Percentiles rank a stretch among this genome's conserved stretches.
Conservation (phyloP, 2,113 vertebrate genomes). For the Pachycephala philippinensis region DNA sequence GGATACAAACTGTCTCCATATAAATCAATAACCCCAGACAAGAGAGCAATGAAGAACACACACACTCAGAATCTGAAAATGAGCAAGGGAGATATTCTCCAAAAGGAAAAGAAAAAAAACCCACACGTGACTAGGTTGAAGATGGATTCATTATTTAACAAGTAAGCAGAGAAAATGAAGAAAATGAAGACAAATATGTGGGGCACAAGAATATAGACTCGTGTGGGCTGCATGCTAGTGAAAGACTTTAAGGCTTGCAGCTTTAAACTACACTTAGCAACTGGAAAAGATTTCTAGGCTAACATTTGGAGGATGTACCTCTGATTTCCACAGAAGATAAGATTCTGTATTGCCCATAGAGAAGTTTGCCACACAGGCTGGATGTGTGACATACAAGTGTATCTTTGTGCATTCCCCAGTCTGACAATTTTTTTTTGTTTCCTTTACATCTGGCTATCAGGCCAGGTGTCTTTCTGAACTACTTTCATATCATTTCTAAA, state of each 20-base stretch:
- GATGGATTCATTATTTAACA: background rate
- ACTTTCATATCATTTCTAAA: background rate
- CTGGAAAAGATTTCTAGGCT: background rate
- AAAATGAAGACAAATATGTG: background rate
- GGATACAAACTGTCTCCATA: background rate
- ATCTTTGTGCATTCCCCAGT: background rate
- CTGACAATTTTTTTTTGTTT: background rate
- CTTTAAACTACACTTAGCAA: background rate
- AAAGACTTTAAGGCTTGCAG: background rate
- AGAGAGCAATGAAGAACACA: background rate
- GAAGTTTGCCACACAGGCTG: background rate
- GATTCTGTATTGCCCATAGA: background rate
- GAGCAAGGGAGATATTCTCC: background rate
- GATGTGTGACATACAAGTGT: background rate
- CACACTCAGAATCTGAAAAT: background rate
- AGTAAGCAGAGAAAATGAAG: background rate
- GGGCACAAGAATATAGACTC: background rate
- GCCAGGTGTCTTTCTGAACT: background rate
- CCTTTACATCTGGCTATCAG: background rate
- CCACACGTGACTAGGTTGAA: rapidly evolving
- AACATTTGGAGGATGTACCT: background rate
- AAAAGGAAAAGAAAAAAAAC: background rate
- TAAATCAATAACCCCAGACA: background rate
- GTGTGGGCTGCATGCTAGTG: background rate
- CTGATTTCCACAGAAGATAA: background rate